phyloP scores from a whole-genome alignment of 1,140 invertebrate genomes.

The Macrobrachium rosenbergii region DNA sequence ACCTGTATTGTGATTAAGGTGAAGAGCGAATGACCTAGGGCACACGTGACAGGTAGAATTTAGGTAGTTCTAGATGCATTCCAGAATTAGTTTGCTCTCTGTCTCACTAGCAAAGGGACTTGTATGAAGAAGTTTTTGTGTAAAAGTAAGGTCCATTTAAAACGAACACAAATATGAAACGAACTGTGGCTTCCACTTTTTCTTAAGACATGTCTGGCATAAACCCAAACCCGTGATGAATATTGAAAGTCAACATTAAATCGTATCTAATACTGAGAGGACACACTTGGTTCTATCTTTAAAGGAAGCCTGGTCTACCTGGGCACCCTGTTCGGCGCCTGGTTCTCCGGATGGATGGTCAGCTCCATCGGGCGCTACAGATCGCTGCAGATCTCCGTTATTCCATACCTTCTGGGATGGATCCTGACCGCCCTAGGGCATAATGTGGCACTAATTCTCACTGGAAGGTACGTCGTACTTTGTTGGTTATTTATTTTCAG shows the following conservation, averaged over 20 bases:
- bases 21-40: no score
- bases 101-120: no score
- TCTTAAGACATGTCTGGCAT: no score
- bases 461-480: neutral
- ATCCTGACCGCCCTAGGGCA: neutral
- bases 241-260: neutral
- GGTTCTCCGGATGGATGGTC: slow-evolving; percentile 7
- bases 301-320: slow-evolving; percentile 26
- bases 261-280: neutral
- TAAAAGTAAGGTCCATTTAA: no score
- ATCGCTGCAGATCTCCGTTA: neutral
- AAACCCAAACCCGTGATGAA: no score
- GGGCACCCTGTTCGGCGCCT: slow-evolving; percentile 23
- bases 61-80: no score
- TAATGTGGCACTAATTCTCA: neutral
- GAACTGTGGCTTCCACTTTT: no score
- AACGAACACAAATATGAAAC: no score
- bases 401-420: neutral
- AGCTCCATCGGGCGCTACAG: neutral
- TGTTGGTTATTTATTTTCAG: neutral
- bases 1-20: no score
- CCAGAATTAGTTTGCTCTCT: no score
- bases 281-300: neutral
- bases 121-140: no score
- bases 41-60: no score